phyloP scores from a whole-genome alignment of 2,888 invertebrate genomes.

The Limnephilus auricula region DNA sequence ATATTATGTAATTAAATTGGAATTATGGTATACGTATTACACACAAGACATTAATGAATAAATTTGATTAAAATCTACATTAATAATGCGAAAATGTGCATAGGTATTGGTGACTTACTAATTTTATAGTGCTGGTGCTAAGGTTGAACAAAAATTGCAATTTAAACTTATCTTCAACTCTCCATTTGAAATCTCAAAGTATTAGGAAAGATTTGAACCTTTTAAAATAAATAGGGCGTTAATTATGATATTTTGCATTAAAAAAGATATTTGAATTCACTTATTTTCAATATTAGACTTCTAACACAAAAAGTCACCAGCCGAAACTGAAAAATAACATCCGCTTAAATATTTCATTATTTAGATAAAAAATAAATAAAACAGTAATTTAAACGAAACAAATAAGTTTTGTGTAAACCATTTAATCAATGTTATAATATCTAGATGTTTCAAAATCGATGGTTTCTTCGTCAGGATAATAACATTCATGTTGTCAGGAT shows the following conservation, averaged over 20 bases:
- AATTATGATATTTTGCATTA: too few species aligned
- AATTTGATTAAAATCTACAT: background rate
- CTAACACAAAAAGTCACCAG: background rate
- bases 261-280: too few species aligned
- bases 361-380: background rate
- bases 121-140: background rate
- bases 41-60: background rate
- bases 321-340: background rate
- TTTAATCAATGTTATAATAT: too few species aligned
- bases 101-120: background rate
- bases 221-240: too few species aligned
- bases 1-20: constrained; percentile 25
- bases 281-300: background rate
- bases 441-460: too few species aligned
- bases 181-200: too few species aligned
- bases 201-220: too few species aligned
- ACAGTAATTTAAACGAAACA: too few species aligned
- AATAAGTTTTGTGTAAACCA: too few species aligned
- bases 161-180: too few species aligned
- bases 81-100: background rate
- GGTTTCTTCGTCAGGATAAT: too few species aligned
- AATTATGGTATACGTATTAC: constrained; percentile 47
- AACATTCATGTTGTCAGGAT: too few species aligned
- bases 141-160: background rate
- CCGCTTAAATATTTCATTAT: background rate